Evolutionary conservation across 2,113 vertebrate species (phyloP).

Genomic region (Tichodroma muraria): DNA sequence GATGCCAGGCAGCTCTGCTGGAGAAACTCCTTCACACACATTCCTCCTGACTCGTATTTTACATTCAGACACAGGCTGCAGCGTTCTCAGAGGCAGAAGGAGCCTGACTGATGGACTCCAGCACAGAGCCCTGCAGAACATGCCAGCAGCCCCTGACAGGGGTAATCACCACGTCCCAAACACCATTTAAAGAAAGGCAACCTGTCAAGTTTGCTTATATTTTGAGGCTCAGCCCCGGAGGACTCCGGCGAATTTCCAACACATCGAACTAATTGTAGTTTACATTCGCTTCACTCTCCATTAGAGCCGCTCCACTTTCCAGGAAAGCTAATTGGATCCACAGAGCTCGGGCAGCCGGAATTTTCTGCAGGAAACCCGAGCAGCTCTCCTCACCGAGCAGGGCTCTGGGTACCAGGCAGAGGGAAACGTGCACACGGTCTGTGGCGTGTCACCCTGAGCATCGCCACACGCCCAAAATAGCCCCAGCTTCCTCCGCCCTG

Average conservation of each 20-base stretch:
- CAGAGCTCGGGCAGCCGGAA: not conserved
- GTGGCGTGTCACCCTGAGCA: slow-evolving; percentile 6
- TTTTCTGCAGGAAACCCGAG: slow-evolving; percentile 6
- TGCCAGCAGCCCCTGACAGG: not conserved
- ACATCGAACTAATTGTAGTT: not conserved
- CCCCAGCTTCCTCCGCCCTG: not conserved
- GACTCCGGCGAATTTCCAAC: not conserved
- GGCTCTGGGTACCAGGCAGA: not conserved
- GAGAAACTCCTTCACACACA: not conserved
- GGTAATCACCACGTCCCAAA: not conserved
- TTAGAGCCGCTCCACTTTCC: not conserved
- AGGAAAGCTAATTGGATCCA: not conserved
- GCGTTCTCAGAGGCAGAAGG: not conserved
- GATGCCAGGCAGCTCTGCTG: not conserved
- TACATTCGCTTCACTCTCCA: not conserved
- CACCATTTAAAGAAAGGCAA: not conserved
- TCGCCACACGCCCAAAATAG: not conserved
- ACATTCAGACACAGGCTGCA: not conserved
- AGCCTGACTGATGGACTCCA: not conserved
- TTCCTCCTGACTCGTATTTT: not conserved
- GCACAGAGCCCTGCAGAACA: not conserved
- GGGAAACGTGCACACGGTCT: no score
- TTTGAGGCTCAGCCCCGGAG: not conserved
- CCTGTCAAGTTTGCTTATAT: not conserved
- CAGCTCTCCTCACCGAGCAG: not conserved